Conservation (phyloP, 2,888 invertebrate species). For the Argynnis bischoffii region DNA sequence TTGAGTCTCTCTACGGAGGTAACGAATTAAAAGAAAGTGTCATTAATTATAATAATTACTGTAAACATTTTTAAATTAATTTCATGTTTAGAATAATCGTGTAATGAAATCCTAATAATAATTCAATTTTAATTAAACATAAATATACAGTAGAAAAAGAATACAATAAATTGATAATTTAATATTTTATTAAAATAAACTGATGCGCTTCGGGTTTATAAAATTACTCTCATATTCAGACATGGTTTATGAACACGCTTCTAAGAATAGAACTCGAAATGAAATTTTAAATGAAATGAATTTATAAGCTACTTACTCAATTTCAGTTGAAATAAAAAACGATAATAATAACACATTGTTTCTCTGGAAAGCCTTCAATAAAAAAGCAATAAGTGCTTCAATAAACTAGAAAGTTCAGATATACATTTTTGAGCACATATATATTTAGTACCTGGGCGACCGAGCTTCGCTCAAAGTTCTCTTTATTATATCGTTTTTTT, state of each 20-base stretch:
- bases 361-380: neutral
- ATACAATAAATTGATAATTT: too few species aligned
- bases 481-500: too few species aligned
- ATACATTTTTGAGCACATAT: conserved; percentile 15
- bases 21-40: too few species aligned
- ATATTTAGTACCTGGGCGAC: too few species aligned
- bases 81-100: too few species aligned
- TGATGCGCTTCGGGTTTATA: neutral
- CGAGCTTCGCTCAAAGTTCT: too few species aligned
- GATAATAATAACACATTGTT: neutral
- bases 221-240: neutral
- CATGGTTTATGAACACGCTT: neutral
- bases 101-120: too few species aligned
- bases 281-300: neutral
- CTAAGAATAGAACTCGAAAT: neutral
- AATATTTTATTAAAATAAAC: neutral
- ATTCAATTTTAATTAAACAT: too few species aligned
- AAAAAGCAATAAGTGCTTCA: neutral
- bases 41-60: too few species aligned
- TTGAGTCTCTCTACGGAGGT: too few species aligned
- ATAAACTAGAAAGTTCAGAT: conserved; percentile 4
- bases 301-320: neutral
- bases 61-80: too few species aligned
- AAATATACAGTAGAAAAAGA: too few species aligned
- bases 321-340: neutral